Evolutionary conservation across 2,113 vertebrate species (phyloP).

Genomic region (Indri indri): DNA sequence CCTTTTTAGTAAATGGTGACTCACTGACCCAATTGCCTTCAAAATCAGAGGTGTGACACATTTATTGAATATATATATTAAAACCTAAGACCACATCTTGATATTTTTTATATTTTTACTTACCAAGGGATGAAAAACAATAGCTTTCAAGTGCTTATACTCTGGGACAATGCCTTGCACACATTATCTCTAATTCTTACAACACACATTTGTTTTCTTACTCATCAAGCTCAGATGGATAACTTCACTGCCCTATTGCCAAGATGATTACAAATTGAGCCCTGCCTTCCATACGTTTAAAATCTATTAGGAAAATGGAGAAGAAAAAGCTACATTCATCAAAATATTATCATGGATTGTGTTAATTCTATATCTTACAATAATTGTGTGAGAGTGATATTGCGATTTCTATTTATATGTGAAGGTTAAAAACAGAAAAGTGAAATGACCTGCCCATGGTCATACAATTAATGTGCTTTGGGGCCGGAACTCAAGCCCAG

Average conservation of each 20-base stretch:
- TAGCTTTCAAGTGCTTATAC: not conserved
- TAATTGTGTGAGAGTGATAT: not conserved
- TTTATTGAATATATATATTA: not conserved
- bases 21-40: no score
- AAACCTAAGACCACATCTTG: not conserved
- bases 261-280: not conserved
- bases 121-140: not conserved
- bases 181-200: not conserved
- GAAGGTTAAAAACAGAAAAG: not conserved
- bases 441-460: accelerated
- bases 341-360: not conserved
- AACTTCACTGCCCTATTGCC: not conserved
- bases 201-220: not conserved
- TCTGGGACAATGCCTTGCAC: not conserved
- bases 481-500: no score
- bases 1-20: not conserved
- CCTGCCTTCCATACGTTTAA: not conserved
- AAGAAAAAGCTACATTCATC: not conserved
- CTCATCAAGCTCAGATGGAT: not conserved
- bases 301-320: not conserved
- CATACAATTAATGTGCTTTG: accelerated
- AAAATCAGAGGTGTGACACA: not conserved
- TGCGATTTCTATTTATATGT: not conserved
- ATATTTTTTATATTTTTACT: not conserved
- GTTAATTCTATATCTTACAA: not conserved